Conservation (phyloP, 1,140 invertebrate species). For the Megathymus violae region DNA sequence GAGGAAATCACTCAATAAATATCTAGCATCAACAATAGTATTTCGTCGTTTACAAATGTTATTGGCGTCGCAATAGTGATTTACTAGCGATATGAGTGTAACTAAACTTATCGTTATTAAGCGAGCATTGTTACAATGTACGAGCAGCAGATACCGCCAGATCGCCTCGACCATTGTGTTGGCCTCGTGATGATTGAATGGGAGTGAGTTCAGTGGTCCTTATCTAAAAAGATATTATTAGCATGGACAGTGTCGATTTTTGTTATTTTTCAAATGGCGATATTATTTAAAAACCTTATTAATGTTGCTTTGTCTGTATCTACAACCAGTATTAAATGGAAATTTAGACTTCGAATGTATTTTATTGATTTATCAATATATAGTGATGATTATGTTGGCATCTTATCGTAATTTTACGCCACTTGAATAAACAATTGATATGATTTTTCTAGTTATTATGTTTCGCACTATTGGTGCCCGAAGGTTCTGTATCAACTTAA, state of each 20-base stretch:
- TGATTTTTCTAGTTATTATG: too few relatives aligned
- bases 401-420: too few relatives aligned
- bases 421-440: too few relatives aligned
- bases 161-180: conserved; percentile 23
- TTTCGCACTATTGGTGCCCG: too few relatives aligned
- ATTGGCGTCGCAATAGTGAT: conserved; percentile 21
- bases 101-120: conserved; percentile 32
- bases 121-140: conserved; percentile 31
- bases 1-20: conserved; percentile 20
- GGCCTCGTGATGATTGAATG: conserved; percentile 18
- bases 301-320: too few relatives aligned
- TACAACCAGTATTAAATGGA: too few relatives aligned
- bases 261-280: neutral
- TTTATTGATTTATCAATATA: too few relatives aligned
- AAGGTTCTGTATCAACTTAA: neutral
- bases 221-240: conserved; percentile 7
- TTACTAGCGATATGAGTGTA: conserved; percentile 11
- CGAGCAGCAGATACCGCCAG: conserved; percentile 23
- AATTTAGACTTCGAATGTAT: too few relatives aligned
- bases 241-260: neutral
- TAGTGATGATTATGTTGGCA: too few relatives aligned
- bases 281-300: neutral
- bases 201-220: conserved; percentile 13
- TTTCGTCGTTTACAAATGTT: conserved; percentile 32
- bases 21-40: conserved; percentile 16